Evolutionary conservation across 1,140 invertebrate genomes (phyloP).

Genomic region (Hypsibius dujardini): DNA sequence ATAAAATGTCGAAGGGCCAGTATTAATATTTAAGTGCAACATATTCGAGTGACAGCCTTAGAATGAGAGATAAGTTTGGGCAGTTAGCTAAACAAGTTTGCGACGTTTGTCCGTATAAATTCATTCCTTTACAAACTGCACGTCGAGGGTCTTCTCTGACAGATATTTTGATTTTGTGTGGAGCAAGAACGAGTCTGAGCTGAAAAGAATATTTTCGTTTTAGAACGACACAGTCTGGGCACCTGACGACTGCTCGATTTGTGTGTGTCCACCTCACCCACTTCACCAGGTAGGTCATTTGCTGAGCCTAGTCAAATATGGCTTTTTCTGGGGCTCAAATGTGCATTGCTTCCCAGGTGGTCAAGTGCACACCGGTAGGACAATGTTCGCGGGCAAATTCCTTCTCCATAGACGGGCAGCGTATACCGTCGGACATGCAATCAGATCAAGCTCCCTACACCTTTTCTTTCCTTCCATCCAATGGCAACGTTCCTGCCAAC

Average conservation of each 20-base stretch:
- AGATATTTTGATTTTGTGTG: not conserved
- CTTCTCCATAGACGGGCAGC: not conserved
- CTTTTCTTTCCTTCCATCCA: constrained; percentile 1
- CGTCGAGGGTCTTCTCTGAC: not conserved
- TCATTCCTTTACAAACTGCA: not conserved
- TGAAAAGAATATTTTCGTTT: not conserved
- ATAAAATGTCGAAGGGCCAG: no score
- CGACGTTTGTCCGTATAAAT: not conserved
- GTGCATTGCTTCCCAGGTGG: not conserved
- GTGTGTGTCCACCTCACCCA: not conserved
- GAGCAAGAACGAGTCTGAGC: not conserved
- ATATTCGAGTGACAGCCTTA: not conserved
- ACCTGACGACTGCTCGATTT: not conserved
- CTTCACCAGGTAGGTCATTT: not conserved
- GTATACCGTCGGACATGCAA: not conserved
- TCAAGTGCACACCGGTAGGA: constrained; percentile 7
- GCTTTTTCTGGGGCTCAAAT: no score
- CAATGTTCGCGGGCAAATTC: not conserved
- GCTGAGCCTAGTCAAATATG: no score
- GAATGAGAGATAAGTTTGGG: not conserved
- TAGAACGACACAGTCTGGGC: not conserved
- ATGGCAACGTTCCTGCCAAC: not conserved
- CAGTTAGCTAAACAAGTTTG: not conserved
- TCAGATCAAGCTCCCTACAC: constrained; percentile 4
- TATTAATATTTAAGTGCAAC: no score